Evolutionary conservation across 2,888 invertebrate genomes (phyloP), one percentile per base, ranked within the genome.

Genomic region (Philereme vetulata): DNA sequence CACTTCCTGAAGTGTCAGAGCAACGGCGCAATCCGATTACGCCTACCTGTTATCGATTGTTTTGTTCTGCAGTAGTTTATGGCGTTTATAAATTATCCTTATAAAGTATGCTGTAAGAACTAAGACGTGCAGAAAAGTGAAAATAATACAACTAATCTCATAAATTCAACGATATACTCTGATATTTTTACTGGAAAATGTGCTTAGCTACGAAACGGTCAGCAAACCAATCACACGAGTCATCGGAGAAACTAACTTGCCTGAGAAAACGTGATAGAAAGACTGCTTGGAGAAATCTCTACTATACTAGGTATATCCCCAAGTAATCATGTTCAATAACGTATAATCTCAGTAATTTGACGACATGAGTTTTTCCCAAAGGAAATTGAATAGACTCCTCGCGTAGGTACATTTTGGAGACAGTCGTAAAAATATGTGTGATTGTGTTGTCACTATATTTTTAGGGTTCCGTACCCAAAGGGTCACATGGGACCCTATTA

Each of bases 1-100:
- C 82, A 85, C 83, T 88, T 88, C 89, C 88, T 86, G 82, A 75
- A 80, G 68, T 72, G 78, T 74, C 78, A 68, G 76, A 79, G 78
- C 78, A 80, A 76, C 68, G 80, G 74, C 74, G 76, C 83, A 81
- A 86, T 86, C 80, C 77, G 81, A 85, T 86, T 88, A 85, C 81
- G 48, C 48, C 40, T 88, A 85, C 81, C 55, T 47, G 51, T 49
- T 79, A 85, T 82, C 80, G 80, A 78, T 80, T 75, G 76, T 71
- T 80, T 77, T 77, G 21, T 74, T 78, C 78, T 80, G 78, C 76
- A 77, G 76, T 74, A 50, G 48, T 48, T 58, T 52, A 49, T 56
- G 35, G 51, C 32, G 46, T 46, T 51, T 9, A 9, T 11, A 55
- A 43, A 35, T 51, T 21, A 21, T 21, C 2, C 21, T 21, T 21